These are phyloP conservation scores for Leuciscus waleckii DNA, from an alignment of 2,797 vertebrate genomes.

Conservation along the genomic window DNA sequence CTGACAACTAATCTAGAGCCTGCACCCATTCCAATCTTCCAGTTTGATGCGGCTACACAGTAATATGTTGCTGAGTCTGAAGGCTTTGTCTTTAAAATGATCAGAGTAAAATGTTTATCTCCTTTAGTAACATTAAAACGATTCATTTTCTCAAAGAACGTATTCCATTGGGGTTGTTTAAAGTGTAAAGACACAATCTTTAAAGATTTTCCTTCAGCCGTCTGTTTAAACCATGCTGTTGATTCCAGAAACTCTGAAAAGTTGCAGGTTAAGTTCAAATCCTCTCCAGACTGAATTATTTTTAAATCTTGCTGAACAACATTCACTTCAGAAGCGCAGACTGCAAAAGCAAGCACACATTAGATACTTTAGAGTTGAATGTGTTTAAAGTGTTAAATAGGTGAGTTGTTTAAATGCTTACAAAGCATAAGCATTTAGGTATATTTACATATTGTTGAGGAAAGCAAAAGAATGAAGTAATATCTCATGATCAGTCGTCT, in stretches of 20 bases:
- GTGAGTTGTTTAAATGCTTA: neutral
- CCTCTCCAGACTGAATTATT: neutral
- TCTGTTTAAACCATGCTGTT: constrained; percentile 6
- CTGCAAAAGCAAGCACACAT: constrained; percentile 16
- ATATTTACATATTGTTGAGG: constrained; percentile 4
- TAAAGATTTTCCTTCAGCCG: neutral
- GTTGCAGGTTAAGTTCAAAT: constrained; percentile 1
- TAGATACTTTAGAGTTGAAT: neutral
- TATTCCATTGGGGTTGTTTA: neutral
- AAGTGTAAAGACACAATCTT: neutral
- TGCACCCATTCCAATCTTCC: neutral
- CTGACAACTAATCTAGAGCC: neutral
- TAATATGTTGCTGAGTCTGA: constrained; percentile 9
- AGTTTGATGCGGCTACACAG: neutral
- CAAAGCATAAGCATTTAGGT: neutral
- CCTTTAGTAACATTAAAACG: neutral
- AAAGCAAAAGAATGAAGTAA: neutral
- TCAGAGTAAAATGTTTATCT: neutral
- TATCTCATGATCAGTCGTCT: neutral
- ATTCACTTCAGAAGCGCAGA: neutral
- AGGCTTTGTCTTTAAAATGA: neutral
- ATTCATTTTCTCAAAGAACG: neutral
- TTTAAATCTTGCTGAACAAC: constrained; percentile 5
- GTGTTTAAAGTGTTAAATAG: neutral
- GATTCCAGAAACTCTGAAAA: neutral